phyloP scores from a whole-genome alignment of 2,888 invertebrate species.

The Spatulosminthurus flaviceps region DNA sequence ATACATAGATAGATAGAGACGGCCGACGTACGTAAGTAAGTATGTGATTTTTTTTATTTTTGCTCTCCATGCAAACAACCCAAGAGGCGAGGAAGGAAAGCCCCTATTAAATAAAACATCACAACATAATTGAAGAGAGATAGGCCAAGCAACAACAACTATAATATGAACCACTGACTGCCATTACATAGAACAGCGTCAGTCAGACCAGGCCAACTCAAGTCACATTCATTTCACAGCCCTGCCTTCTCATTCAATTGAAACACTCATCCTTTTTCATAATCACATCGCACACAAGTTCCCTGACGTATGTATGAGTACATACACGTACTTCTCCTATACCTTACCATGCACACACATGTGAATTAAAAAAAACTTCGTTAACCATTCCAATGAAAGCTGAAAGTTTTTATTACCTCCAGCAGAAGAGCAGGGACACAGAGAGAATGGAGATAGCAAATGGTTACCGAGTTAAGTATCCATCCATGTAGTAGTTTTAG shows the following conservation, averaged over 20 bases:
- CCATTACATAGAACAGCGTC: constrained; percentile 2
- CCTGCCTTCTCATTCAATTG: constrained; percentile 36
- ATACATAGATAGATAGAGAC: neutral
- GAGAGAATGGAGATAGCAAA: neutral
- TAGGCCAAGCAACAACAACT: constrained; percentile 35
- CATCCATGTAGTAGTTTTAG: too few relatives aligned
- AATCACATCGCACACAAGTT: neutral
- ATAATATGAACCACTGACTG: neutral
- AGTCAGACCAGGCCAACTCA: constrained; percentile 37
- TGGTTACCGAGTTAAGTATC: neutral
- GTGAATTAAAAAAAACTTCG: neutral
- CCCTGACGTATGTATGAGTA: neutral
- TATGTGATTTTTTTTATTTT: constrained; percentile 29
- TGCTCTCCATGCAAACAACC: constrained; percentile 15
- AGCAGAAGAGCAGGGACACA: constrained; percentile 9
- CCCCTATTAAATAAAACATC: constrained; percentile 52
- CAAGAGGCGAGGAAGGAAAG: constrained; percentile 47
- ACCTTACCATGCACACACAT: neutral
- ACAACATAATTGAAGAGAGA: constrained; percentile 32
- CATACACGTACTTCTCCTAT: neutral
- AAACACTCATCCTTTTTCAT: constrained; percentile 36
- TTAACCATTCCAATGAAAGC: constrained; percentile 8
- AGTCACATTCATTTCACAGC: constrained; percentile 42
- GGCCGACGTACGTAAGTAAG: neutral
- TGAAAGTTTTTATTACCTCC: constrained; percentile 18